Evolutionary conservation across 2,113 vertebrate species (phyloP).

Genomic region (Triplophysa tibetana): DNA sequence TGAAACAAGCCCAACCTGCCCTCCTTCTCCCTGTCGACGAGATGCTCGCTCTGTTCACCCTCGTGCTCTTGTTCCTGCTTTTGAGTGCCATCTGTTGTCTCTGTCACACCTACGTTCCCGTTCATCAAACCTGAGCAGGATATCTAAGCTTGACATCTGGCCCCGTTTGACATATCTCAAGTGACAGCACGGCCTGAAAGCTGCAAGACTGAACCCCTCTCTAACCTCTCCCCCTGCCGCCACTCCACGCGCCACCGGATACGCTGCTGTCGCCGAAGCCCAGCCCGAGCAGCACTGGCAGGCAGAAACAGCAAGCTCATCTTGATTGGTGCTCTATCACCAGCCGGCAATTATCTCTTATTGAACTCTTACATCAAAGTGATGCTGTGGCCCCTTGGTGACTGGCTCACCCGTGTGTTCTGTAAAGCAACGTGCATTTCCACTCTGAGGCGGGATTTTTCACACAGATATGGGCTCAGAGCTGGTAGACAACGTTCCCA

Average conservation of each 20-base stretch:
- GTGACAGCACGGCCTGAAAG: constrained; percentile 5
- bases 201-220: not conserved
- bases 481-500: not conserved
- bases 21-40: not conserved
- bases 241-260: constrained; percentile 7
- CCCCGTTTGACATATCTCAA: constrained; percentile 23
- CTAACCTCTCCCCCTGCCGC: constrained; percentile 10
- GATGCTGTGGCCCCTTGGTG: not conserved
- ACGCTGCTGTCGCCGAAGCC: not conserved
- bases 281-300: not conserved
- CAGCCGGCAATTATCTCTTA: constrained; percentile 52
- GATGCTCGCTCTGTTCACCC: constrained; percentile 1
- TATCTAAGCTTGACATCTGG: constrained; percentile 29
- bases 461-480: not conserved
- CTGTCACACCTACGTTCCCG: constrained; percentile 21
- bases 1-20: constrained; percentile 6
- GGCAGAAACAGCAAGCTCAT: not conserved
- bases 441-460: constrained; percentile 23
- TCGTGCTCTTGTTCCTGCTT: constrained; percentile 16
- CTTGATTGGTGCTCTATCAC: not conserved
- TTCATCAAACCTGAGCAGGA: constrained; percentile 32
- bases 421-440: constrained; percentile 12
- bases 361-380: constrained; percentile 52
- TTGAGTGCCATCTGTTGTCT: constrained; percentile 23
- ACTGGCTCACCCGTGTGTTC: constrained; percentile 24